Conservation (phyloP, 2,113 vertebrate species). For the Machaerirhynchus nigripectus region DNA sequence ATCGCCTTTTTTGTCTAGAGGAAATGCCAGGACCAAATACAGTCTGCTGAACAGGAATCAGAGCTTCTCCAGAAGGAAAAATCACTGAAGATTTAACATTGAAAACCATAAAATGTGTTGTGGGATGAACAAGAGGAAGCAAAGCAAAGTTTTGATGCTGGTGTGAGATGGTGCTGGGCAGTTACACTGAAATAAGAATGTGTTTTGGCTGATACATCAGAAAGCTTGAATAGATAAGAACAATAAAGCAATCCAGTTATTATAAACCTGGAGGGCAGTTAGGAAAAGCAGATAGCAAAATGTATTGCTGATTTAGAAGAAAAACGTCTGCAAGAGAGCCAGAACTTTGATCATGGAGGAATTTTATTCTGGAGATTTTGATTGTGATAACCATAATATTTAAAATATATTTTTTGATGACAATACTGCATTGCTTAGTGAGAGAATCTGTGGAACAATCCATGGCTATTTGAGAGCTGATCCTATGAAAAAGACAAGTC, state of each 20-base stretch:
- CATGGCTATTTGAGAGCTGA: background rate
- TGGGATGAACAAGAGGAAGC: background rate
- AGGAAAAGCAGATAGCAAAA: constrained; percentile 39
- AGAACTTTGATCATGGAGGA: constrained; percentile 33
- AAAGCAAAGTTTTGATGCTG: background rate
- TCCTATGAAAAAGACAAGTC: background rate
- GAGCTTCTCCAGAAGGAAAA: background rate
- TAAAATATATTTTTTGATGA: background rate
- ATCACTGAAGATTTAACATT: background rate
- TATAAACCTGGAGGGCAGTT: background rate
- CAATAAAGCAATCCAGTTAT: background rate
- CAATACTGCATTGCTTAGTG: background rate
- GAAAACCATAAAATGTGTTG: background rate
- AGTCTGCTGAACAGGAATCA: background rate
- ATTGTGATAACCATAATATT: background rate
- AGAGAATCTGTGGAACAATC: background rate
- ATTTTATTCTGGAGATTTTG: constrained; percentile 46
- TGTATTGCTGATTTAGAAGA: constrained; percentile 13
- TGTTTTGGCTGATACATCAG: background rate
- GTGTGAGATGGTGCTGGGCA: background rate
- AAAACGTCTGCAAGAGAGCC: background rate
- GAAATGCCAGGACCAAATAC: background rate
- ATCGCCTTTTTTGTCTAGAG: background rate
- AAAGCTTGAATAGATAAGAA: constrained; percentile 25
- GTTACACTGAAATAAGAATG: background rate